Evolutionary conservation across 2,113 vertebrate species (phyloP).

Genomic region (Muntiacus muntjak): DNA sequence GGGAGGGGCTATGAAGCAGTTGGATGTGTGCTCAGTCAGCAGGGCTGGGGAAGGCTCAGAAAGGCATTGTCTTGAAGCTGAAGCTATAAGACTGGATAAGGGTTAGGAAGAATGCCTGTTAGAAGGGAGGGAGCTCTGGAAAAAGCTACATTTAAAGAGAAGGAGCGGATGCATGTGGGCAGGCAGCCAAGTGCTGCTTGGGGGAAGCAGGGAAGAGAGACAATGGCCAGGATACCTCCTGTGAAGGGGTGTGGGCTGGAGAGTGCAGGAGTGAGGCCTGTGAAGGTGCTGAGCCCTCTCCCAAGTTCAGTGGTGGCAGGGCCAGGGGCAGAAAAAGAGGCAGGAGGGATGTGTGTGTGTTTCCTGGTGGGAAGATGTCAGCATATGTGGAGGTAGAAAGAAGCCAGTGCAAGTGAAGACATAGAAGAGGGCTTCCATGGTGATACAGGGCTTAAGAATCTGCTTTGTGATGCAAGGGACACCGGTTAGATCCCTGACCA

Average conservation of each 20-base stretch:
- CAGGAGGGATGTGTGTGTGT: background rate
- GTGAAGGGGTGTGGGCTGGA: background rate
- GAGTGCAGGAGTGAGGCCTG: background rate
- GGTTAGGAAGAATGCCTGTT: background rate
- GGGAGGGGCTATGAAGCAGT: background rate
- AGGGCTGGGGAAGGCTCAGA: background rate
- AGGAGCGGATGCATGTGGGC: background rate
- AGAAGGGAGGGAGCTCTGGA: background rate
- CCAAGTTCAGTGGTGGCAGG: background rate
- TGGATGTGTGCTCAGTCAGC: background rate
- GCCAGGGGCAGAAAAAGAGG: background rate
- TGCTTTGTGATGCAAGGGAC: background rate
- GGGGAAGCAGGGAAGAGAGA: background rate
- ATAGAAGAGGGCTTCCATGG: background rate
- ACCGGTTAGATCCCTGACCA: background rate
- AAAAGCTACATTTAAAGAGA: background rate
- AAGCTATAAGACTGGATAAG: background rate
- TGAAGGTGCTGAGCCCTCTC: background rate
- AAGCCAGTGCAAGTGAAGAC: background rate
- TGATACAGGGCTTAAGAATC: background rate
- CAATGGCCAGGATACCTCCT: background rate
- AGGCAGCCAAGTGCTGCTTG: background rate
- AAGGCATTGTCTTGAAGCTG: background rate
- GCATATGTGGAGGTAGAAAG: background rate
- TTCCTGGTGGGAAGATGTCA: background rate